Conservation (phyloP, 2,797 vertebrate genomes). For the Eupleurogrammus muticus region DNA sequence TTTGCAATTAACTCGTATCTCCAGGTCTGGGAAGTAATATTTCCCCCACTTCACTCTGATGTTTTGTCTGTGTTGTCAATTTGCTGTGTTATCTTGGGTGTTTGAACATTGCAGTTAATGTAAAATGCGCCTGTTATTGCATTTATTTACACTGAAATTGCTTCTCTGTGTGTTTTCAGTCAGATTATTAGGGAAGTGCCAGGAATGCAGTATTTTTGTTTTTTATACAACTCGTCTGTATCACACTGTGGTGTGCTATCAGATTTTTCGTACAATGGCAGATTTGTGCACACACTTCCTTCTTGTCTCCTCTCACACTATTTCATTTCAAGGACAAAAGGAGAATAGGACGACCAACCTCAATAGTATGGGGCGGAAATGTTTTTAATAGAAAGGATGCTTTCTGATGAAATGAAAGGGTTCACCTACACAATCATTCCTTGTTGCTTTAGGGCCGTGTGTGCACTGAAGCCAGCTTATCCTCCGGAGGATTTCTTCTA, state of each 20-base stretch:
- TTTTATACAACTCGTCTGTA: background rate
- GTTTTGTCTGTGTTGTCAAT: too few species aligned
- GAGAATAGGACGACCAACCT: background rate
- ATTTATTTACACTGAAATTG: too few species aligned
- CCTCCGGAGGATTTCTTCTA: conserved; percentile 22
- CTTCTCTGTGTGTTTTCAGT: too few species aligned
- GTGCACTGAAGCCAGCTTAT: conserved; percentile 24
- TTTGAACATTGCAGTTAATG: too few species aligned
- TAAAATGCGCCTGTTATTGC: too few species aligned
- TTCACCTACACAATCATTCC: background rate
- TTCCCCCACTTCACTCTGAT: background rate
- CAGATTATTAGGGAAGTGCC: too few species aligned
- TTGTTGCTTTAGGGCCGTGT: background rate
- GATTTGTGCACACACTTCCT: conserved; percentile 5
- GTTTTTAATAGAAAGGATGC: background rate
- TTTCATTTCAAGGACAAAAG: background rate
- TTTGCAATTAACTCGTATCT: conserved; percentile 8
- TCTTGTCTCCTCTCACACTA: background rate
- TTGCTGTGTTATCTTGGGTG: too few species aligned
- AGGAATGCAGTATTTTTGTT: too few species aligned
- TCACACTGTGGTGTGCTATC: background rate
- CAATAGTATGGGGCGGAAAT: background rate
- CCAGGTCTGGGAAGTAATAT: conserved; percentile 3
- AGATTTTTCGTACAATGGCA: background rate
- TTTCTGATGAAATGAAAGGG: conserved; percentile 20